Conservation (phyloP, 2,888 invertebrate genomes). For the Hypomecis atomaria region DNA sequence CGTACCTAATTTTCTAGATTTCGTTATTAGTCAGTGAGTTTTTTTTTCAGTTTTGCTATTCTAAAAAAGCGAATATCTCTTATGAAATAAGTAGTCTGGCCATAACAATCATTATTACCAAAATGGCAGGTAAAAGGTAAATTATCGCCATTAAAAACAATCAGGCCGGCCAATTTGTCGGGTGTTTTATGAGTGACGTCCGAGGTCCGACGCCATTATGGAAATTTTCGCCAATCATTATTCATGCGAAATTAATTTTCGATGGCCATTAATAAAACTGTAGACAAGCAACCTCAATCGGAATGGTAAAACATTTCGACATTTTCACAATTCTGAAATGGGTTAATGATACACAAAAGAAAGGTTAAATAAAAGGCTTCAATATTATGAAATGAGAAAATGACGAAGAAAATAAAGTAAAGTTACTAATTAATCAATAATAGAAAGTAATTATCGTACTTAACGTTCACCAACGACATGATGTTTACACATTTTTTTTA, state of each 20-base stretch:
- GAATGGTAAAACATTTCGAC: conserved; percentile 4
- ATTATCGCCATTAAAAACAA: conserved; percentile 44
- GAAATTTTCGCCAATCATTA: conserved; percentile 38
- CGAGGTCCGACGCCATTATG: conserved; percentile 39
- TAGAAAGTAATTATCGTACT: no score
- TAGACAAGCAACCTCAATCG: conserved; percentile 16
- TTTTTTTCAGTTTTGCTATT: no score
- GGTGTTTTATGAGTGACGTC: conserved; percentile 44
- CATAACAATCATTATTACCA: not conserved
- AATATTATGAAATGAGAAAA: no score
- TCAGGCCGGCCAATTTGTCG: conserved; percentile 47
- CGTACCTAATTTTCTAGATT: no score
- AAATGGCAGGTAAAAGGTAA: conserved; percentile 14
- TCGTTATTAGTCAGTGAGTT: no score
- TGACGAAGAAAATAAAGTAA: no score
- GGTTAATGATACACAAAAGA: not conserved
- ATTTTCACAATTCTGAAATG: not conserved
- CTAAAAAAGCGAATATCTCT: no score
- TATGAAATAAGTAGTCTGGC: no score
- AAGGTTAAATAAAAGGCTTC: not conserved
- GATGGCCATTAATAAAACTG: conserved; percentile 32
- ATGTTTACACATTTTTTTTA: no score
- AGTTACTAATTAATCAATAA: no score
- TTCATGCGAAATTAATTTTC: conserved; percentile 41
- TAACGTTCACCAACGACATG: no score